These are phyloP conservation scores for Calliopum simillimum DNA, from an alignment of 2,888 invertebrate genomes.

Conservation along the genomic window DNA sequence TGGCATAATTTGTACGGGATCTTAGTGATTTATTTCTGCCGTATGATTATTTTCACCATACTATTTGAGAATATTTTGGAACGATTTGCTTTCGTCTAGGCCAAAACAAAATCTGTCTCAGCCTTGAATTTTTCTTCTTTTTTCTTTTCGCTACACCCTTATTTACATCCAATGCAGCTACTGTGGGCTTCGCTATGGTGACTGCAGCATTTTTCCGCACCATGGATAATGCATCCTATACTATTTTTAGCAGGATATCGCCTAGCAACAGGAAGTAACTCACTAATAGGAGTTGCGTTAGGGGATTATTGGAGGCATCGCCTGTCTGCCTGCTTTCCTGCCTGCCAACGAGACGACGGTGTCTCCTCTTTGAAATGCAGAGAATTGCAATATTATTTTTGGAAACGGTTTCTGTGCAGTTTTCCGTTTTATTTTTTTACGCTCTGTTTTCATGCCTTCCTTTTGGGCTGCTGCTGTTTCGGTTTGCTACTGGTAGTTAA, in stretches of 20 bases:
- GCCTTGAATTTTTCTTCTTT: too few relatives aligned
- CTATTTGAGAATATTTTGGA: too few relatives aligned
- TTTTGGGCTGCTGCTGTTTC: slow-evolving; percentile 14
- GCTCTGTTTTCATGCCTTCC: neutral
- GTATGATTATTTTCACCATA: too few relatives aligned
- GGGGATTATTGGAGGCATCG: slow-evolving; percentile 23
- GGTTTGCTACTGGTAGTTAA: slow-evolving; percentile 20
- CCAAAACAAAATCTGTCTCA: too few relatives aligned
- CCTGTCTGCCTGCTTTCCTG: neutral
- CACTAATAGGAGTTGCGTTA: slow-evolving; percentile 29
- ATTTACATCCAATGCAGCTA: too few relatives aligned
- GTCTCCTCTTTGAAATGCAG: neutral
- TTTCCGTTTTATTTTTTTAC: neutral
- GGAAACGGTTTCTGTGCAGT: slow-evolving; percentile 19
- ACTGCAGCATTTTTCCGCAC: neutral
- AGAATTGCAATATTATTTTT: slow-evolving; percentile 28
- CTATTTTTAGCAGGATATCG: slow-evolving; percentile 24
- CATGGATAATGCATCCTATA: slow-evolving; percentile 10
- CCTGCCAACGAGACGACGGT: neutral
- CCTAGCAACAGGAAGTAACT: slow-evolving; percentile 29
- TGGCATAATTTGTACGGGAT: too few relatives aligned
- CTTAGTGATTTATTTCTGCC: too few relatives aligned
- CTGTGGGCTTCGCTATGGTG: neutral
- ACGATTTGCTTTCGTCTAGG: too few relatives aligned
- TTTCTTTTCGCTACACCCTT: too few relatives aligned